These are phyloP conservation scores for Cataglyphis livida DNA, from an alignment of 2,888 invertebrate genomes.

Conservation along the genomic window DNA sequence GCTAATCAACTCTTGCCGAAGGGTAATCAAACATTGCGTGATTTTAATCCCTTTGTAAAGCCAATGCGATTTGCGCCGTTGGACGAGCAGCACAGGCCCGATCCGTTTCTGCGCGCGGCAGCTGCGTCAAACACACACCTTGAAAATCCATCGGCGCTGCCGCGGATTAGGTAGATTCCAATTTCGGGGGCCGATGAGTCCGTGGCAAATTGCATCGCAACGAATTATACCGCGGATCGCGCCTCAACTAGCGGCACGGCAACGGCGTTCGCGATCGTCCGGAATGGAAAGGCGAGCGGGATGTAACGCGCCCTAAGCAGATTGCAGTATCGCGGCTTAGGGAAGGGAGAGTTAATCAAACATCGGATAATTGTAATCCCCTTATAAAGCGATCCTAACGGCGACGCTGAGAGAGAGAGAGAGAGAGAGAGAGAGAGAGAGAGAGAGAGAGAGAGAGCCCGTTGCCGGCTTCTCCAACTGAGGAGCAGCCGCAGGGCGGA, in stretches of 20 bases:
- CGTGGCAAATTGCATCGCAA: conserved; percentile 49
- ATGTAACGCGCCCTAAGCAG: conserved; percentile 65
- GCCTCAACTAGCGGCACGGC: conserved; percentile 27
- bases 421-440: conserved; percentile 22
- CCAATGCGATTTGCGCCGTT: conserved; percentile 12
- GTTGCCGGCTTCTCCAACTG: conserved; percentile 67
- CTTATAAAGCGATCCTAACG: conserved; percentile 78
- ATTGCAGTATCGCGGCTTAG: conserved; percentile 65
- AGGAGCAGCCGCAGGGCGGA: conserved; percentile 77
- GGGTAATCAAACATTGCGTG: conserved; percentile 51
- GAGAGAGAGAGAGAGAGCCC: conserved; percentile 36
- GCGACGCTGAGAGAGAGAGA: conserved; percentile 59
- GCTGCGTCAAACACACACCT: conserved; percentile 50
- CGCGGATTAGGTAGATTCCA: conserved; percentile 41
- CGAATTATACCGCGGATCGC: conserved; percentile 51
- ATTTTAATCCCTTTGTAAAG: conserved; percentile 58
- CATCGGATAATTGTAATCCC: conserved; percentile 79
- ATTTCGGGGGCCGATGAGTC: conserved; percentile 43
- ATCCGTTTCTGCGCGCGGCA: conserved; percentile 48
- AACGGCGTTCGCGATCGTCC: conserved; percentile 16
- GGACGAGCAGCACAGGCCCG: conserved; percentile 10
- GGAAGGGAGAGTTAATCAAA: conserved; percentile 71
- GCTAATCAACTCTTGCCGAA: conserved; percentile 24
- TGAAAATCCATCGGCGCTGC: conserved; percentile 42
- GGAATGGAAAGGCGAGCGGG: not conserved